Conservation (phyloP, 2,113 vertebrate species). For the Phrynosoma blainvillii region DNA sequence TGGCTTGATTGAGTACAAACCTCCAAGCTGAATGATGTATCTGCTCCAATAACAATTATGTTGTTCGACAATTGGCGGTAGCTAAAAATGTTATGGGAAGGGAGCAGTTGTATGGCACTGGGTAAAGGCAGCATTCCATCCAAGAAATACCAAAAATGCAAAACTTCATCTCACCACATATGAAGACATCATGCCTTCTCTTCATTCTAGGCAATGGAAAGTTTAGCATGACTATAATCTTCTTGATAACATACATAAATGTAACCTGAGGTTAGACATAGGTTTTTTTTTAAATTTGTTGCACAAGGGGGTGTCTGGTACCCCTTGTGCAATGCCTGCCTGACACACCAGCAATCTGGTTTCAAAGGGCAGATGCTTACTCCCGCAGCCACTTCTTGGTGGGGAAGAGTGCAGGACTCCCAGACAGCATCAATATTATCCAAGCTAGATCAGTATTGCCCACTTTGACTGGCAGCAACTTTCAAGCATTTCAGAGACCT, state of each 20-base stretch:
- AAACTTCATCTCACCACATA: neutral
- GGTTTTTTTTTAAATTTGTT: too few relatives aligned
- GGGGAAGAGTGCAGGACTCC: neutral
- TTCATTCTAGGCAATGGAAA: neutral
- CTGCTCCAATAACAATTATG: neutral
- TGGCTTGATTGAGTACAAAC: constrained; percentile 62
- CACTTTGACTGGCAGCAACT: too few relatives aligned
- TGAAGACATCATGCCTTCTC: neutral
- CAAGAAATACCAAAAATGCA: neutral
- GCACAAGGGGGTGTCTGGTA: too few relatives aligned
- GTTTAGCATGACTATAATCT: neutral
- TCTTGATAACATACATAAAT: neutral
- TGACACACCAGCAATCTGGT: too few relatives aligned
- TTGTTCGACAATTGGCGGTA: neutral
- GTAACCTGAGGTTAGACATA: too few relatives aligned
- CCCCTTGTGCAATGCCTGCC: too few relatives aligned
- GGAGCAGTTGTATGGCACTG: neutral
- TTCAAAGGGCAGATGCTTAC: too few relatives aligned
- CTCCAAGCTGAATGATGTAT: constrained; percentile 42
- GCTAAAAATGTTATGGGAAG: neutral
- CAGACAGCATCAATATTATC: neutral
- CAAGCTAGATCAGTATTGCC: too few relatives aligned
- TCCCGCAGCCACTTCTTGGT: too few relatives aligned
- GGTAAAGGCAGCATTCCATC: neutral
- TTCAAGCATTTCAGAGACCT: too few relatives aligned